These are phyloP conservation scores for Ibycter americanus DNA, from an alignment of 2,797 vertebrate species.

Conservation along the genomic window DNA sequence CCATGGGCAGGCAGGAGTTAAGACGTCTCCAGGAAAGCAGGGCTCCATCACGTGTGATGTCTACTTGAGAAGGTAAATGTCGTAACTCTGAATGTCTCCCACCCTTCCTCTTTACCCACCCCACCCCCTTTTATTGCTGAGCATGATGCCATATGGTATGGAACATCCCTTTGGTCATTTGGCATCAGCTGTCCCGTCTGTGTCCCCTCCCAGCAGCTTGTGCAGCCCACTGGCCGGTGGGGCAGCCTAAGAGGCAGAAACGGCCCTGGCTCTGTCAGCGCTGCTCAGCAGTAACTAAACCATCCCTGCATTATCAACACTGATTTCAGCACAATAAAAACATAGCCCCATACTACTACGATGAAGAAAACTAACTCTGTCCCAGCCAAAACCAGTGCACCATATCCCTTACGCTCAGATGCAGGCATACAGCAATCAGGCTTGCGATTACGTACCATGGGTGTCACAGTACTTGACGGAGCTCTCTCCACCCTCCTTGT, in stretches of 20 bases:
- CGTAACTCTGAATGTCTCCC: accelerated
- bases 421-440: not conserved
- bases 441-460: not conserved
- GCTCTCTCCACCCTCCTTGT: not conserved
- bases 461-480: accelerated
- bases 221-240: not conserved
- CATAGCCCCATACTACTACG: not conserved
- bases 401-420: not conserved
- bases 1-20: accelerated
- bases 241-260: not conserved
- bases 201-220: not conserved
- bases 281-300: not conserved
- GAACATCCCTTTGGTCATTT: not conserved
- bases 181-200: not conserved
- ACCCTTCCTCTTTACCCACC: not conserved
- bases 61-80: not conserved
- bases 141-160: accelerated
- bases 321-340: not conserved
- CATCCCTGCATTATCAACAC: not conserved
- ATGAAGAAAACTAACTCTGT: not conserved
- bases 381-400: not conserved
- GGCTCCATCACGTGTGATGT: accelerated
- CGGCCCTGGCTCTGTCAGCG: not conserved
- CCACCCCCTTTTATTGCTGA: not conserved
- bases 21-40: not conserved